These are phyloP conservation scores for Microdon myrmicae DNA, from an alignment of 2,888 invertebrate genomes.

Conservation along the genomic window DNA sequence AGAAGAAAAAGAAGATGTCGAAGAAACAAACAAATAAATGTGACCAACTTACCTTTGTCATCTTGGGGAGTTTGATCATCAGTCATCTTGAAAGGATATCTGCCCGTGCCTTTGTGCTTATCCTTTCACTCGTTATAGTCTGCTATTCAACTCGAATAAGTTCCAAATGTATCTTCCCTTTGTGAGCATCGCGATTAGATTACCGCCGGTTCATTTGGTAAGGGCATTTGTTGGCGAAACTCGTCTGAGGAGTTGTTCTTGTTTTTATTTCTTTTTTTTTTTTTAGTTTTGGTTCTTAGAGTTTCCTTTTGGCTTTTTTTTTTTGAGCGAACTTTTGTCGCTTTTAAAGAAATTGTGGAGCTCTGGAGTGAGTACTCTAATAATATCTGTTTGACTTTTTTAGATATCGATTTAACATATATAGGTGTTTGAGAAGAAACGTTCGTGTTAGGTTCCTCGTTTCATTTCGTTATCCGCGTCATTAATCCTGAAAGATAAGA, in stretches of 20 bases:
- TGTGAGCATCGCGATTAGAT: slow-evolving; percentile 34
- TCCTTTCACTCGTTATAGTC: slow-evolving; percentile 34
- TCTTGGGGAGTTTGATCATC: slow-evolving; percentile 49
- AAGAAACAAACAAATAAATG: too few species aligned
- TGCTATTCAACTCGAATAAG: slow-evolving; percentile 29
- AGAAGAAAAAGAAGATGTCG: too few species aligned
- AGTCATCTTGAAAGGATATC: slow-evolving; percentile 49
- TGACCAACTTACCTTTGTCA: slow-evolving; percentile 49
- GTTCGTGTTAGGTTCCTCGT: too few species aligned
- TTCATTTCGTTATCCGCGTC: neutral
- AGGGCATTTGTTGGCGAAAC: slow-evolving; percentile 5
- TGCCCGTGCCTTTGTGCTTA: slow-evolving; percentile 27
- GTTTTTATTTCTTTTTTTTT: neutral
- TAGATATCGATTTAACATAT: too few species aligned
- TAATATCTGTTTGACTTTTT: too few species aligned
- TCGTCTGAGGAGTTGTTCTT: neutral
- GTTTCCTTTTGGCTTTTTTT: neutral
- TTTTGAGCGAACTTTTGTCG: neutral
- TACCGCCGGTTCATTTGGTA: slow-evolving; percentile 22
- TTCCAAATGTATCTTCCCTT: slow-evolving; percentile 18
- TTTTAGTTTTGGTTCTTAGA: neutral
- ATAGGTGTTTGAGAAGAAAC: too few species aligned
- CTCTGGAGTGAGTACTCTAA: neutral
- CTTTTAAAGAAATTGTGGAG: neutral
- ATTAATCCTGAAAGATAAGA: neutral